A percentile compares a stretch with the other conserved stretches of the same genome.
These are phyloP conservation scores for Brachypteracias leptosomus DNA, from an alignment of 2,113 vertebrate genomes.

Conservation along the genomic window DNA sequence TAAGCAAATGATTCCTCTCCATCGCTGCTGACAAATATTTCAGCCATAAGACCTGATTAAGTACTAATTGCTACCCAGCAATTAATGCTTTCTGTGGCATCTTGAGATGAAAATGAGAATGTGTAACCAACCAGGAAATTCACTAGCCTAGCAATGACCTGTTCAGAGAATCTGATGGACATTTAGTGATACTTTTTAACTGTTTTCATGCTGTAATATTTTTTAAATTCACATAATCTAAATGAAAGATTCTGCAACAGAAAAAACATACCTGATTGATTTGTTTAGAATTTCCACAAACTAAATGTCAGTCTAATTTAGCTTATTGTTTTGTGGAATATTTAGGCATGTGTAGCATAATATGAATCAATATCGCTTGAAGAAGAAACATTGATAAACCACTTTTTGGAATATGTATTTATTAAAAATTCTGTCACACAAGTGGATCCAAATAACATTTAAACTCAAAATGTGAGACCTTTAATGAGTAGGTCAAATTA, in stretches of 20 bases:
- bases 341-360: background rate
- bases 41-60: constrained; percentile 63
- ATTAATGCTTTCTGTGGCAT: constrained; percentile 34
- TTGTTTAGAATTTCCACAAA: background rate
- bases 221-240: background rate
- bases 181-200: background rate
- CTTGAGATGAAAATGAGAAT: constrained; percentile 63
- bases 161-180: background rate
- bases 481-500: background rate
- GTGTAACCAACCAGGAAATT: constrained; percentile 57
- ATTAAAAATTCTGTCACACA: background rate
- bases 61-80: constrained; percentile 49
- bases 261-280: background rate
- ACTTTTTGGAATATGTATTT: background rate
- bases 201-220: background rate
- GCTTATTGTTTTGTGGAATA: background rate
- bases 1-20: constrained; percentile 38
- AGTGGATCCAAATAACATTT: background rate
- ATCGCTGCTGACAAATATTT: constrained; percentile 62
- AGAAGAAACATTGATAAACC: background rate
- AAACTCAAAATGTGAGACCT: constrained; percentile 21
- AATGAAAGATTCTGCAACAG: background rate
- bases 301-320: background rate
- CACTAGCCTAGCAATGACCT: constrained; percentile 3
- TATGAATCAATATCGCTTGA: background rate